These are phyloP conservation scores for Calyptomena viridis DNA, from an alignment of 2,113 vertebrate genomes.

Conservation along the genomic window DNA sequence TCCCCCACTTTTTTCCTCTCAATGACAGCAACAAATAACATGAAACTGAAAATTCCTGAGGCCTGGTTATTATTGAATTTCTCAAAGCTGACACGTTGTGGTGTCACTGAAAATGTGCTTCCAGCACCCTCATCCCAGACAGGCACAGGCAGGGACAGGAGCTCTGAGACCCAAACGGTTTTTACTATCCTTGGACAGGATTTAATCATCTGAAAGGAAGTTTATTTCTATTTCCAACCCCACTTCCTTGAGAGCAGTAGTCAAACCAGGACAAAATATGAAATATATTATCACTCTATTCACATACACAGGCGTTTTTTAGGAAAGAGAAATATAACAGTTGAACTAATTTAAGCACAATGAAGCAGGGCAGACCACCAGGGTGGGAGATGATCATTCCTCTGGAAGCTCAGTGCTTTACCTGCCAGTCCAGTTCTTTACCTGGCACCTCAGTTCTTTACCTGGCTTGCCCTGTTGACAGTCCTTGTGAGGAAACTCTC, in stretches of 20 bases:
- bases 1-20: not conserved
- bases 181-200: not conserved
- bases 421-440: not conserved
- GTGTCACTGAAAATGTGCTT: not conserved
- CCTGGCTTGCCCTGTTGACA: not conserved
- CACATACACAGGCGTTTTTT: rapidly evolving
- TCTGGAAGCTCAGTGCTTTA: not conserved
- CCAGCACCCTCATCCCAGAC: not conserved
- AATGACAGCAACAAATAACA: not conserved
- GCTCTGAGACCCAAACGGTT: rapidly evolving
- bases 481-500: not conserved
- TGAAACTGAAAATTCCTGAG: not conserved
- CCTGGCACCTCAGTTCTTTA: not conserved
- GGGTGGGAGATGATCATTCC: rapidly evolving
- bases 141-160: rapidly evolving
- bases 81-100: rapidly evolving
- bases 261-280: not conserved
- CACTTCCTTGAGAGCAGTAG: not conserved
- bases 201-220: not conserved
- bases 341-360: not conserved
- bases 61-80: not conserved
- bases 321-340: not conserved
- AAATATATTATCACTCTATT: not conserved
- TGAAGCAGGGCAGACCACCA: not conserved
- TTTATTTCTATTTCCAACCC: rapidly evolving